These are phyloP conservation scores for Netelia melanura DNA, from an alignment of 2,888 invertebrate genomes.

Conservation along the genomic window DNA sequence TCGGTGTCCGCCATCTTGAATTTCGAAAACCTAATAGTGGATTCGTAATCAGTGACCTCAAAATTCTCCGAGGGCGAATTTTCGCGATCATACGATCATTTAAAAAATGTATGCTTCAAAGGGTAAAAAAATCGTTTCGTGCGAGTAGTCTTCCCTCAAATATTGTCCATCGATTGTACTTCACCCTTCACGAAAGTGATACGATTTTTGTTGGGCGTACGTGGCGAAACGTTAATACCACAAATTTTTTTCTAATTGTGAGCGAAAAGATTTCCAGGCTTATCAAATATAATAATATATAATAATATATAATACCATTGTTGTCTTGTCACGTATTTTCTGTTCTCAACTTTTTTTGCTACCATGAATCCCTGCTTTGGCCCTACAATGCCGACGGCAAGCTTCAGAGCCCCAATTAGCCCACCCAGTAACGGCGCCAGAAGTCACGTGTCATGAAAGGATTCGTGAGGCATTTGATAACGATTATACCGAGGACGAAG, in stretches of 20 bases:
- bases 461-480: slow-evolving; percentile 34
- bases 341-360: not conserved
- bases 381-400: slow-evolving; percentile 7
- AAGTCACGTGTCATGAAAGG: slow-evolving; percentile 8
- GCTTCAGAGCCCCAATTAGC: slow-evolving; percentile 24
- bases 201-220: not conserved
- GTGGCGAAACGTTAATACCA: not conserved
- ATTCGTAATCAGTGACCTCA: too few relatives aligned
- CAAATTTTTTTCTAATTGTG: not conserved
- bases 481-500: slow-evolving; percentile 3
- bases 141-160: too few relatives aligned
- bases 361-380: slow-evolving; percentile 13
- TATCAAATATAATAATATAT: not conserved
- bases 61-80: too few relatives aligned
- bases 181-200: not conserved
- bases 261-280: not conserved
- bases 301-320: not conserved
- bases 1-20: too few relatives aligned
- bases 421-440: not conserved
- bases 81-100: too few relatives aligned
- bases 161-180: not conserved
- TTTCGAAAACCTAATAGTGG: too few relatives aligned
- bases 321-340: not conserved
- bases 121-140: too few relatives aligned
- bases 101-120: too few relatives aligned